These are phyloP conservation scores for Mechanitis mazaeus DNA, from an alignment of 2,888 invertebrate genomes.

Conservation along the genomic window DNA sequence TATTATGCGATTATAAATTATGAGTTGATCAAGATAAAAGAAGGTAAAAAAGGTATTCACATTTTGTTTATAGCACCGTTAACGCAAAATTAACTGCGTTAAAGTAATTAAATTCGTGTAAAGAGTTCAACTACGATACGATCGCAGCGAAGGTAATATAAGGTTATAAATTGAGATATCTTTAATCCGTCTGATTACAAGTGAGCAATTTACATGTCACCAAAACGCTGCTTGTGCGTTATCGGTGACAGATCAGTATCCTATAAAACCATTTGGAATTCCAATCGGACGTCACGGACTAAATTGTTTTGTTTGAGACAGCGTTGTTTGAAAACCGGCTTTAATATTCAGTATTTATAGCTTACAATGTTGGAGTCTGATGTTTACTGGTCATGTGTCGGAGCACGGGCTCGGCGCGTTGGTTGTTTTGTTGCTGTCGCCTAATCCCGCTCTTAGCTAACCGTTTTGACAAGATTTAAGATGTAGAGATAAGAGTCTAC, in stretches of 20 bases:
- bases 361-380: conserved; percentile 16
- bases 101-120: conserved; percentile 39
- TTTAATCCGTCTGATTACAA: conserved; percentile 62
- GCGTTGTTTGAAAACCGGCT: conserved; percentile 33
- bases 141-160: conserved; percentile 15
- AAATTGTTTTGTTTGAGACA: conserved; percentile 37
- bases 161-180: conserved; percentile 37
- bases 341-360: conserved; percentile 33
- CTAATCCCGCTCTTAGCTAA: conserved; percentile 72
- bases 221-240: conserved; percentile 60
- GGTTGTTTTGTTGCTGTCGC: conserved; percentile 69
- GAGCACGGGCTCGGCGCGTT: conserved; percentile 32
- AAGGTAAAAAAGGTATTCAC: conserved; percentile 54
- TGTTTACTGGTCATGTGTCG: conserved; percentile 17
- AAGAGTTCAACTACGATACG: conserved; percentile 30
- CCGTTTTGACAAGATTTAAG: conserved; percentile 73
- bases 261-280: conserved; percentile 65
- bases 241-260: conserved; percentile 74
- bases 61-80: conserved; percentile 45
- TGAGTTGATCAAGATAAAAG: conserved; percentile 48
- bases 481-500: conserved; percentile 54
- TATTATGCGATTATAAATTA: conserved; percentile 59
- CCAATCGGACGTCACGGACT: conserved; percentile 58
- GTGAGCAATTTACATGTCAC: conserved; percentile 69
- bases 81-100: conserved; percentile 48